Conservation (phyloP, 2,888 invertebrate species). For the Rhingia rostrata region DNA sequence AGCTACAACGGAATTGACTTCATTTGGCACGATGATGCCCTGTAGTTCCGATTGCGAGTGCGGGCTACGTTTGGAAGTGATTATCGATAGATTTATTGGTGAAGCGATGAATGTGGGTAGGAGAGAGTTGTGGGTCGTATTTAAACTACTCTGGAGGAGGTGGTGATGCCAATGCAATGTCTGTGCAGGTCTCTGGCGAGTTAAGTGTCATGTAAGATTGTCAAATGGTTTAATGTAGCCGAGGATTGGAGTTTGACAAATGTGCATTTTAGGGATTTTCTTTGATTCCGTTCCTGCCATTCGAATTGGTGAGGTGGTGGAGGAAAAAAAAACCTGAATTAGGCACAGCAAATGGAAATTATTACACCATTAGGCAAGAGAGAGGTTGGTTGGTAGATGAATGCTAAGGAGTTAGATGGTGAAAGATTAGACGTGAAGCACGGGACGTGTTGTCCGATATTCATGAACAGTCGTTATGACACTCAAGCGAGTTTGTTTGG, state of each 20-base stretch:
- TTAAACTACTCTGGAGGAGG: constrained; percentile 4
- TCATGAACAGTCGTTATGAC: no score
- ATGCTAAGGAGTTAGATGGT: not conserved
- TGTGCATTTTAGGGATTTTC: constrained; percentile 70
- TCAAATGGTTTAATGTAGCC: constrained; percentile 70
- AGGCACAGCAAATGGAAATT: constrained; percentile 50
- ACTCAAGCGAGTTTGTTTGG: no score
- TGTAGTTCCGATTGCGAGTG: constrained; percentile 18
- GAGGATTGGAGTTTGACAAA: constrained; percentile 70
- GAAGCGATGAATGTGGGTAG: constrained; percentile 45
- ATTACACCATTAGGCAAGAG: constrained; percentile 22
- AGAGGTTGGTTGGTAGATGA: not conserved
- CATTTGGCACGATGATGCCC: constrained; percentile 55
- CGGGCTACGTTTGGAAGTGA: constrained; percentile 60
- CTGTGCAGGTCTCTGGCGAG: constrained; percentile 67
- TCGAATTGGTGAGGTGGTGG: constrained; percentile 14
- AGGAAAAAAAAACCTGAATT: constrained; percentile 36
- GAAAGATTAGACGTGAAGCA: not conserved
- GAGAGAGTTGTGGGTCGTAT: constrained; percentile 14
- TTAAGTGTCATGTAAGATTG: constrained; percentile 73
- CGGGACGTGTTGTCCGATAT: not conserved
- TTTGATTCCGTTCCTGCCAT: constrained; percentile 42
- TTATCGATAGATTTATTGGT: constrained; percentile 73
- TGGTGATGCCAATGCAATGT: constrained; percentile 13
- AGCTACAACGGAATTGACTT: constrained; percentile 51